Evolutionary conservation across 1,140 invertebrate species (phyloP).

Genomic region (Chrysoperla carnea): DNA sequence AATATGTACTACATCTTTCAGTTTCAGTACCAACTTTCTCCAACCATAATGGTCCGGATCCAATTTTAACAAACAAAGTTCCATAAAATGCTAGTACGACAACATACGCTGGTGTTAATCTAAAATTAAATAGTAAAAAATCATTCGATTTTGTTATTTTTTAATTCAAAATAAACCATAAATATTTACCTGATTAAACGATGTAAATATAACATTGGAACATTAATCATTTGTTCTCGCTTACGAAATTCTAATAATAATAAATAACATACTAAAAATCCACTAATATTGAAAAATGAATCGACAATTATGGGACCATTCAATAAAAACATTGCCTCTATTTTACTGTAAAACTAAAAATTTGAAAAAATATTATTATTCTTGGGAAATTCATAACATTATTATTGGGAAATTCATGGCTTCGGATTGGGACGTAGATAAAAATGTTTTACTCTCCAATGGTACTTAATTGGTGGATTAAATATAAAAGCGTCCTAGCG

Average conservation of each 20-base stretch:
- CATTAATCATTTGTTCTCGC: conserved; percentile 35
- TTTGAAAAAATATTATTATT: conserved; percentile 4
- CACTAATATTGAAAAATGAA: conserved; percentile 49
- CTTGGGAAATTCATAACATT: too few relatives aligned
- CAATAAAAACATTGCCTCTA: conserved; percentile 25
- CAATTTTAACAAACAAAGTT: conserved; percentile 42
- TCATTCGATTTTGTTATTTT: too few relatives aligned
- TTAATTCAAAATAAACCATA: too few relatives aligned
- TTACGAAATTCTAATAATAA: conserved; percentile 47
- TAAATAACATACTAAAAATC: conserved; percentile 42
- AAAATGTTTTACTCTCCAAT: too few relatives aligned
- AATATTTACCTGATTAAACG: conserved; percentile 34
- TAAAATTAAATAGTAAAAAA: too few relatives aligned
- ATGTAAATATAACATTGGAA: conserved; percentile 37
- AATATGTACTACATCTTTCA: conserved; percentile 45
- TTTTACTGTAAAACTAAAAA: conserved; percentile 12
- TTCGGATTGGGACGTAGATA: too few relatives aligned
- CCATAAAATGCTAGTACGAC: conserved; percentile 48
- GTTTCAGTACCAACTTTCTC: conserved; percentile 35
- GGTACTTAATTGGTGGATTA: too few relatives aligned
- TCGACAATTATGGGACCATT: conserved; percentile 46
- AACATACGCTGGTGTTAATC: conserved; percentile 46
- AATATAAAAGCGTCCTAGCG: too few relatives aligned
- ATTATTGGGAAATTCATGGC: too few relatives aligned
- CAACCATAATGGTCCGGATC: conserved; percentile 47